These are phyloP conservation scores for Campylomormyrus numenius DNA, from an alignment of 2,113 vertebrate species.

Conservation along the genomic window DNA sequence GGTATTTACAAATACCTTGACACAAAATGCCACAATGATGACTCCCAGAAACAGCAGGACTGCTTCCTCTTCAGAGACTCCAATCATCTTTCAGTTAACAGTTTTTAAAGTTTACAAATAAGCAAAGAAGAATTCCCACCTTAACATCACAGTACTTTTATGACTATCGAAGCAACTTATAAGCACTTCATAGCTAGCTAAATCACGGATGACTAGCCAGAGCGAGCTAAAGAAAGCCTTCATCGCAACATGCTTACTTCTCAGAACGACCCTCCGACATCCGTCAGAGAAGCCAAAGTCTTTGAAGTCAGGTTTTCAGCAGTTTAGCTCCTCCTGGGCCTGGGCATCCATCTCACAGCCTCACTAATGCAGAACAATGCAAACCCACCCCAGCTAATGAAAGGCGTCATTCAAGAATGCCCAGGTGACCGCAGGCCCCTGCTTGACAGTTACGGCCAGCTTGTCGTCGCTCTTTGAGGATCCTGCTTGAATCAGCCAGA, in stretches of 20 bases:
- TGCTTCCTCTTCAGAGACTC: background rate
- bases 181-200: background rate
- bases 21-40: background rate
- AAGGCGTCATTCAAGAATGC: background rate
- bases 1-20: background rate
- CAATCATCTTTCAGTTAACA: background rate
- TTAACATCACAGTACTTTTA: background rate
- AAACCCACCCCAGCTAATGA: background rate
- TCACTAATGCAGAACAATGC: background rate
- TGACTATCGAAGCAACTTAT: background rate
- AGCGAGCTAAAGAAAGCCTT: background rate
- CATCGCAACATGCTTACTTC: background rate
- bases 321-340: background rate
- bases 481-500: constrained; percentile 23
- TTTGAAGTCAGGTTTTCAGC: background rate
- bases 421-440: background rate
- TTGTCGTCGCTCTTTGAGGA: background rate
- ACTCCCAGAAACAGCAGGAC: background rate
- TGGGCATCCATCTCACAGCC: background rate
- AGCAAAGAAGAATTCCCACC: background rate
- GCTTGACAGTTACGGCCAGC: background rate
- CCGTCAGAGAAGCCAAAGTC: background rate
- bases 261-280: background rate
- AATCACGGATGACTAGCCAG: background rate
- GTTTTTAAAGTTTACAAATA: background rate